These are phyloP conservation scores for Actinia tenebrosa DNA, from an alignment of 64 coral and sea anemone genomes.

Conservation along the genomic window DNA sequence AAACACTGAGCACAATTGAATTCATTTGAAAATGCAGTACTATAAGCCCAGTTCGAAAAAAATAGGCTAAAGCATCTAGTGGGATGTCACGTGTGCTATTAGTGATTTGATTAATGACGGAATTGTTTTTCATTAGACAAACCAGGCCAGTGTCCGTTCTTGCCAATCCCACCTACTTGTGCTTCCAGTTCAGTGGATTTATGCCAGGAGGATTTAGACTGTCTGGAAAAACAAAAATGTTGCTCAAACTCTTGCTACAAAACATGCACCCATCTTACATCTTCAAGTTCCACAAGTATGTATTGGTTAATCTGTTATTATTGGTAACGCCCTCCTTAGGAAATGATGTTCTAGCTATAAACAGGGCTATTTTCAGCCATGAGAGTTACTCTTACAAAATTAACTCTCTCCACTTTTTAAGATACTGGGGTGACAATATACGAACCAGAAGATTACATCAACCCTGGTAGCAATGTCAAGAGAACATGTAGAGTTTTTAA, in stretches of 20 bases:
- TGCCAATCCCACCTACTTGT: not conserved
- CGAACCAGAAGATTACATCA: not conserved
- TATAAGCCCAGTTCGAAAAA: not conserved
- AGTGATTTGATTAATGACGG: not conserved
- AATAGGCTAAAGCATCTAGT: not conserved
- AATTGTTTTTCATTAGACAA: not conserved
- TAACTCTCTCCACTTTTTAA: slow-evolving; percentile 1
- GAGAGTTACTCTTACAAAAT: no score
- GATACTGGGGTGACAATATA: not conserved
- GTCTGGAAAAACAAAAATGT: slow-evolving; percentile 1
- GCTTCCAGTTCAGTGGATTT: not conserved
- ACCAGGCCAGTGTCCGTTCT: not conserved
- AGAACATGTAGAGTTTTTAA: slow-evolving; percentile 1
- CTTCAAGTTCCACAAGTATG: not conserved
- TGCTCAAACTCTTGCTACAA: slow-evolving; percentile 7
- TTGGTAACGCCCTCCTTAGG: no score
- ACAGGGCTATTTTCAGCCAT: no score
- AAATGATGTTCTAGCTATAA: no score
- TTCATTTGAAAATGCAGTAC: no score
- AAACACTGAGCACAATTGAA: no score
- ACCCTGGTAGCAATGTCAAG: not conserved
- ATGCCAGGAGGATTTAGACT: slow-evolving; percentile 5
- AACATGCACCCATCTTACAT: not conserved
- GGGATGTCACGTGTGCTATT: not conserved
- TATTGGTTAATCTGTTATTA: not conserved